Evolutionary conservation across 2,113 vertebrate species (phyloP).

Genomic region (Bos indicus): DNA sequence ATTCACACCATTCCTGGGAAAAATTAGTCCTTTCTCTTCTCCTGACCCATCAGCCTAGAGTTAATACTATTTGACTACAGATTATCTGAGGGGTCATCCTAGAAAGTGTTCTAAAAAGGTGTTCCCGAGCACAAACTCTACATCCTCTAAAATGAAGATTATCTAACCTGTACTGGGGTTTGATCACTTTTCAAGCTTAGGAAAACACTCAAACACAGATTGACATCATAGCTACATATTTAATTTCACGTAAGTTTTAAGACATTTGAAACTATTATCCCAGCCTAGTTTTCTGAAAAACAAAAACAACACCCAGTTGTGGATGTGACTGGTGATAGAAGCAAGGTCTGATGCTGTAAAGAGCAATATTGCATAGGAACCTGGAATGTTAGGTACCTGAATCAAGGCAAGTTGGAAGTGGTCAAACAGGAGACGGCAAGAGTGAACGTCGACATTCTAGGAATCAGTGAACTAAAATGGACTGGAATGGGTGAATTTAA

Average conservation of each 20-base stretch:
- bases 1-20: neutral
- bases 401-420: neutral
- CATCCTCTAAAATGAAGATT: neutral
- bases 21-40: neutral
- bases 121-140: neutral
- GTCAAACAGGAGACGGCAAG: neutral
- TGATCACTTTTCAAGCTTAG: neutral
- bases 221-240: neutral
- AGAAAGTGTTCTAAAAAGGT: neutral
- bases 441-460: neutral
- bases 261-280: neutral
- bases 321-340: neutral
- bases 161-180: neutral
- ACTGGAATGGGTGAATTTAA: neutral
- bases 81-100: neutral
- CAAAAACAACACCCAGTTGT: neutral
- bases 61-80: neutral
- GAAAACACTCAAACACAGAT: neutral
- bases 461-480: neutral
- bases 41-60: neutral
- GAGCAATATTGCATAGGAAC: neutral
- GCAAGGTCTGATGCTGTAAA: rapidly evolving
- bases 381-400: neutral
- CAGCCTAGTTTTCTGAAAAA: neutral
- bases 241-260: neutral